phyloP scores from a whole-genome alignment of 2,797 vertebrate species.

The Pipistrellus nathusii region DNA sequence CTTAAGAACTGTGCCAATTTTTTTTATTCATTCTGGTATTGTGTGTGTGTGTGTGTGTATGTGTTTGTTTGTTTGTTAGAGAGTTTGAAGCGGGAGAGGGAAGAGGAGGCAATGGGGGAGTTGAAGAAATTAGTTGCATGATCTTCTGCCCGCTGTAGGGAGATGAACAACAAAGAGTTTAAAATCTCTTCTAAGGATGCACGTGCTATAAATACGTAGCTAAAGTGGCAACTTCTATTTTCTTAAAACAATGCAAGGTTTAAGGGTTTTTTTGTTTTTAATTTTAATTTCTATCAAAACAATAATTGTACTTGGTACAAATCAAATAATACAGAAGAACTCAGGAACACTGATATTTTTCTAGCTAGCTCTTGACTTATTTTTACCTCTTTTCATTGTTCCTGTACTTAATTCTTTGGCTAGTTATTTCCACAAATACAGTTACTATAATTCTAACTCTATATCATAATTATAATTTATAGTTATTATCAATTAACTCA shows the following conservation, averaged over 20 bases:
- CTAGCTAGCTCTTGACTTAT: not conserved
- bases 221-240: not conserved
- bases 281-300: constrained; percentile 53
- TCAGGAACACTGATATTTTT: not conserved
- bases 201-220: not conserved
- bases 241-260: not conserved
- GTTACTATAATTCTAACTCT: not conserved
- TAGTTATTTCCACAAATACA: not conserved
- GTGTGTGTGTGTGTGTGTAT: not conserved
- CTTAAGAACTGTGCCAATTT: constrained; percentile 5
- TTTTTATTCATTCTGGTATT: constrained; percentile 11
- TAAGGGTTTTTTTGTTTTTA: not conserved
- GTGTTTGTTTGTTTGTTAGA: not conserved
- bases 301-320: not conserved
- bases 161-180: not conserved
- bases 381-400: not conserved
- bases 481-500: not conserved
- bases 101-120: not conserved
- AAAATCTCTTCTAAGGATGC: not conserved
- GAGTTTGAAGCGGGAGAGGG: not conserved
- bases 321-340: not conserved
- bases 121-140: not conserved
- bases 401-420: constrained; percentile 16
- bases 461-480: not conserved
- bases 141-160: not conserved